phyloP scores from a whole-genome alignment of 2,888 invertebrate species.

The Diloba caeruleocephala region DNA sequence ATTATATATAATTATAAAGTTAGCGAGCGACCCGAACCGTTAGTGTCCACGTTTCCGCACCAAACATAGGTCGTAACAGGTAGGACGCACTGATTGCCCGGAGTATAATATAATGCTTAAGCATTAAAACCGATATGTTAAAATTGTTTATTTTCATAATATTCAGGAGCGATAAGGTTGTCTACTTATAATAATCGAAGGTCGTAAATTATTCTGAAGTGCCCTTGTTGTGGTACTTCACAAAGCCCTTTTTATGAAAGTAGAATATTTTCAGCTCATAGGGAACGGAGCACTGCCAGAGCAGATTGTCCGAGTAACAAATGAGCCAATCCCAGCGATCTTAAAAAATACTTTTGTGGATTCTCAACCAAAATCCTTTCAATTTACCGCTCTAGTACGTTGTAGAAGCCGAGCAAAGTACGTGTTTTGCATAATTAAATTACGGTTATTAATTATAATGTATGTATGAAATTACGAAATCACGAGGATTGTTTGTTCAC shows the following conservation, averaged over 20 bases:
- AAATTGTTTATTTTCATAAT: slow-evolving; percentile 25
- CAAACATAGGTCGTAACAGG: too few relatives aligned
- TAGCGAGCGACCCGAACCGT: too few relatives aligned
- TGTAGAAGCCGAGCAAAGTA: slow-evolving; percentile 46
- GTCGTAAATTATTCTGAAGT: slow-evolving; percentile 40
- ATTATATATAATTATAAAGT: too few relatives aligned
- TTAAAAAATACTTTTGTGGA: slow-evolving; percentile 55
- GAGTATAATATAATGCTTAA: background rate
- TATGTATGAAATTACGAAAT: slow-evolving; percentile 34
- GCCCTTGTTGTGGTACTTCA: slow-evolving; percentile 27
- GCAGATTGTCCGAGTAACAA: slow-evolving; percentile 65
- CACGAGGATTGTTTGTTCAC: slow-evolving; percentile 19
- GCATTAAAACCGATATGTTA: background rate
- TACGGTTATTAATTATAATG: slow-evolving; percentile 35
- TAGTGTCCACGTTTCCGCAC: too few relatives aligned
- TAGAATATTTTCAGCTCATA: slow-evolving; percentile 45
- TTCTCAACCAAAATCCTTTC: slow-evolving; percentile 48
- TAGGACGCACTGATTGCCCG: too few relatives aligned
- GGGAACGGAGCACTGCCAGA: slow-evolving; percentile 45
- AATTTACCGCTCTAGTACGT: slow-evolving; percentile 49
- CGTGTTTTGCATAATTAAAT: slow-evolving; percentile 56
- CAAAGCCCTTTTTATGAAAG: slow-evolving; percentile 53
- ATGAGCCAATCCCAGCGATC: slow-evolving; percentile 66
- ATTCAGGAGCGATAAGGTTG: slow-evolving; percentile 32
- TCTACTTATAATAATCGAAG: too few relatives aligned